phyloP scores from a whole-genome alignment of 2,797 vertebrate genomes.

The Rallus crepitans region DNA sequence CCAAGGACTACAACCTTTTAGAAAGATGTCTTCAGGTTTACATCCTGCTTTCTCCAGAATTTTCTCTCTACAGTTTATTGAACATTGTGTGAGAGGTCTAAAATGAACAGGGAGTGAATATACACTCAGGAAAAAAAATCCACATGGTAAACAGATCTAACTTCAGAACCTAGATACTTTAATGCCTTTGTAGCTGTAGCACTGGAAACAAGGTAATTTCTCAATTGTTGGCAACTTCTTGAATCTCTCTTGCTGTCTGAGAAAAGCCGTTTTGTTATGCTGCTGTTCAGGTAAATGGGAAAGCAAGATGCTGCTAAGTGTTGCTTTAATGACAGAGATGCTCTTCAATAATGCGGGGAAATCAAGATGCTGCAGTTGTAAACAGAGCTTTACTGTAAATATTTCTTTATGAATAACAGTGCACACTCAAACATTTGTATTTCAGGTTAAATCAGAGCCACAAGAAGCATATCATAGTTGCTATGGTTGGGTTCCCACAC shows the following conservation, averaged over 20 bases:
- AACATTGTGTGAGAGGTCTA: neutral
- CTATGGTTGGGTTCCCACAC: neutral
- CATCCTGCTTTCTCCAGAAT: neutral
- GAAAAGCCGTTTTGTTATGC: neutral
- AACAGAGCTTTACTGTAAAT: neutral
- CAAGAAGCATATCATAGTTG: neutral
- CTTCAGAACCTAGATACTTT: neutral
- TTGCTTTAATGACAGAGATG: neutral
- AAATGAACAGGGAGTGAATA: neutral
- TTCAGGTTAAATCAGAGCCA: neutral
- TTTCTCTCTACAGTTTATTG: neutral
- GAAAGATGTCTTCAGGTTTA: neutral
- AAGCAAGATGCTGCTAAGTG: neutral
- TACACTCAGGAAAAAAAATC: neutral
- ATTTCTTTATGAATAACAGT: neutral
- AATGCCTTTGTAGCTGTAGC: neutral
- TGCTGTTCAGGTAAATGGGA: neutral
- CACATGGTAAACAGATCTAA: neutral
- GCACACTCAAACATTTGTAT: neutral
- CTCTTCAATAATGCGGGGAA: neutral
- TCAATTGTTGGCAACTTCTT: neutral
- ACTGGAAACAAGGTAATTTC: conserved; percentile 5
- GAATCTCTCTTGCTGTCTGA: neutral
- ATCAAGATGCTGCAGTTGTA: neutral
- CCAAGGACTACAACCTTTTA: neutral